Conservation (phyloP, 2,888 invertebrate genomes). For the Pristionchus arcanus region DNA sequence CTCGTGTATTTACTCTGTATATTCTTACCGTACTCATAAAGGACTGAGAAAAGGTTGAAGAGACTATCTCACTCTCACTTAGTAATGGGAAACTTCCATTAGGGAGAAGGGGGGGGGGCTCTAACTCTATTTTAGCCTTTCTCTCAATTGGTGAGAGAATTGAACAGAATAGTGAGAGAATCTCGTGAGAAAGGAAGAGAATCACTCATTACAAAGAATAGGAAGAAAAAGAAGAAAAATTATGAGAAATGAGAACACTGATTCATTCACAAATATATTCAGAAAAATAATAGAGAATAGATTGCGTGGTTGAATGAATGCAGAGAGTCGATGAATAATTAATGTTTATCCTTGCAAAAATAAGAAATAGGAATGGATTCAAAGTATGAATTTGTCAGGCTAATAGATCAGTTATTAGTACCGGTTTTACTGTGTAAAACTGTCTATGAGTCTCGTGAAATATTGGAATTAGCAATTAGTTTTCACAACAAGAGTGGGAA, state of each 20-base stretch:
- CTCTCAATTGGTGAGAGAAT: constrained; percentile 16
- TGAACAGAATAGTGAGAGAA: background rate
- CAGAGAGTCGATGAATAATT: background rate
- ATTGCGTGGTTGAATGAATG: background rate
- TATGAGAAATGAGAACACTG: constrained; percentile 16
- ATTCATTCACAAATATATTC: constrained; percentile 18
- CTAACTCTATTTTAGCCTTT: constrained; percentile 23
- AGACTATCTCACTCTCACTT: background rate
- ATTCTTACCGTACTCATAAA: constrained; percentile 21
- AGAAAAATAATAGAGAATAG: background rate
- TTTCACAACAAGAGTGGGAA: background rate
- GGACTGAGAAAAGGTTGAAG: background rate
- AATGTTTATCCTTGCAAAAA: constrained; percentile 9
- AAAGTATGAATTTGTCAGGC: constrained; percentile 23
- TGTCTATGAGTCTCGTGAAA: constrained; percentile 39
- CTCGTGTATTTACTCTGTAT: background rate
- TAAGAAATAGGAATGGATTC: constrained; percentile 14
- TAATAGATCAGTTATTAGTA: constrained; percentile 37
- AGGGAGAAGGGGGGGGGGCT: background rate
- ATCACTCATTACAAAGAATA: background rate
- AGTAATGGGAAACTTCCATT: constrained; percentile 27
- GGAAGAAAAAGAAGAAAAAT: background rate
- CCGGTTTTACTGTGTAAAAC: constrained; percentile 39
- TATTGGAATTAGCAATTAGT: background rate
- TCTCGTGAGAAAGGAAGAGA: constrained; percentile 1